Conservation (phyloP, 2,888 invertebrate genomes). For the Charanyca ferruginea region DNA sequence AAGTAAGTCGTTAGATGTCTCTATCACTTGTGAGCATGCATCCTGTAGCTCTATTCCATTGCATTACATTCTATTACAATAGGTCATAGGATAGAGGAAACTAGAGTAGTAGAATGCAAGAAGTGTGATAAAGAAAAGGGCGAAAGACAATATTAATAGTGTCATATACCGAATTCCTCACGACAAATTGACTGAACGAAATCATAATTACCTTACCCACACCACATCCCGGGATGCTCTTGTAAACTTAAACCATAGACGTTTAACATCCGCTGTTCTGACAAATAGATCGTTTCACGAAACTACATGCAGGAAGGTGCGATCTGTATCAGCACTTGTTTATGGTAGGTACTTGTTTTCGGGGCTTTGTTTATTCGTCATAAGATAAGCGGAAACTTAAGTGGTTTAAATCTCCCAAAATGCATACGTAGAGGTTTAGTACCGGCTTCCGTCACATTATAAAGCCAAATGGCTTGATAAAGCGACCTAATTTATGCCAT, state of each 20-base stretch:
- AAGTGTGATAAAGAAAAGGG: not conserved
- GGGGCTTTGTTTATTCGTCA: constrained; percentile 42
- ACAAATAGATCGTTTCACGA: constrained; percentile 27
- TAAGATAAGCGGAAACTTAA: constrained; percentile 41
- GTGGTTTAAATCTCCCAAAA: constrained; percentile 9
- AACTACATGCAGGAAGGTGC: constrained; percentile 23
- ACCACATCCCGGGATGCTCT: not conserved
- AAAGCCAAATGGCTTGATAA: constrained; percentile 22
- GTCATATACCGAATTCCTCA: too few species aligned
- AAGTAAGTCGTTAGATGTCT: constrained; percentile 37
- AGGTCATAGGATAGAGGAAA: not conserved
- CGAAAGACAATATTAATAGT: too few species aligned
- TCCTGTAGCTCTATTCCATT: constrained; percentile 42
- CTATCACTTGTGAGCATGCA: constrained; percentile 38
- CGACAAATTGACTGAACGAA: too few species aligned
- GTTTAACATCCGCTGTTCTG: constrained; percentile 27
- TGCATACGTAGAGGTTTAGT: constrained; percentile 30
- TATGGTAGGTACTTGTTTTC: constrained; percentile 31
- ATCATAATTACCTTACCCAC: not conserved
- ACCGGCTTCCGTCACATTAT: constrained; percentile 22
- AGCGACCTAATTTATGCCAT: not conserved
- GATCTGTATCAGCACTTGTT: constrained; percentile 16
- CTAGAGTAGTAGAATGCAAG: constrained; percentile 12
- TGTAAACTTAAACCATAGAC: not conserved
- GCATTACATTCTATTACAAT: constrained; percentile 16